phyloP scores from a whole-genome alignment of 2,797 vertebrate genomes.

The Epinephelus coioides region DNA sequence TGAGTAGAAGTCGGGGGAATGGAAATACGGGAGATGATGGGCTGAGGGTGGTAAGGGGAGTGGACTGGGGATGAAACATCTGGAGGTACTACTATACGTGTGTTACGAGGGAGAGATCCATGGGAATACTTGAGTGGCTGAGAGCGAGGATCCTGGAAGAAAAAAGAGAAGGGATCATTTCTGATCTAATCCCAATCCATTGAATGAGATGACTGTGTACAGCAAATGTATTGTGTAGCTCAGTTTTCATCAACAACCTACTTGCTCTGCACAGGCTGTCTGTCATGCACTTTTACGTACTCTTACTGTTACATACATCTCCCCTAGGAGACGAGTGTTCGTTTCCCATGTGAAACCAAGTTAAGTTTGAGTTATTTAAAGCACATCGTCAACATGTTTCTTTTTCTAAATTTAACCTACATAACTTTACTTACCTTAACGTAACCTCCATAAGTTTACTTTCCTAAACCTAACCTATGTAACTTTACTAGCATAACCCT shows the following conservation, averaged over 20 bases:
- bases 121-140: conserved; percentile 46
- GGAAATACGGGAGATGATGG: conserved; percentile 90
- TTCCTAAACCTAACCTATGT: too few species aligned
- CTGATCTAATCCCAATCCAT: neutral
- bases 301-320: too few species aligned
- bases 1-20: conserved; percentile 85
- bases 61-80: conserved; percentile 75
- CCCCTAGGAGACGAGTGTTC: too few species aligned
- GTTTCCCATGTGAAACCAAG: too few species aligned
- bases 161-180: conserved; percentile 3
- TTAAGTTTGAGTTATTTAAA: too few species aligned
- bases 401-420: too few species aligned
- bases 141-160: conserved; percentile 73
- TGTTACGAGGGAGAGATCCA: conserved; percentile 76
- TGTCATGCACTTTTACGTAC: too few species aligned
- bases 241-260: neutral
- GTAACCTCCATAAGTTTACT: too few species aligned
- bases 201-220: neutral
- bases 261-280: too few species aligned
- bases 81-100: conserved; percentile 75
- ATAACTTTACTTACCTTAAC: too few species aligned
- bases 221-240: neutral
- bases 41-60: conserved; percentile 81
- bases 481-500: too few species aligned
- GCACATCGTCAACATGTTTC: too few species aligned